phyloP scores from a whole-genome alignment of 2,113 vertebrate genomes.

The Haemorhous mexicanus region DNA sequence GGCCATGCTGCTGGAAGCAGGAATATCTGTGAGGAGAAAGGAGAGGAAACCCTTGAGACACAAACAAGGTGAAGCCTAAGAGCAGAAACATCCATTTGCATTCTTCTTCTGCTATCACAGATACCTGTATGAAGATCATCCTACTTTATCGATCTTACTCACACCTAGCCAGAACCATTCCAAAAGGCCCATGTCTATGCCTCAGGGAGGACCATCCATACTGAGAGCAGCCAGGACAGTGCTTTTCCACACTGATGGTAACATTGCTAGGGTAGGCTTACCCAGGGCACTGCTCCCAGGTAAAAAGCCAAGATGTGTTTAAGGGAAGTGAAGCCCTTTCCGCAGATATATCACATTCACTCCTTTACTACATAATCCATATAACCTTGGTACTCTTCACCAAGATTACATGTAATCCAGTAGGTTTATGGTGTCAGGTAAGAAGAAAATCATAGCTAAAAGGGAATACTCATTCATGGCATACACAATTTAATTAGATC shows the following conservation, averaged over 20 bases:
- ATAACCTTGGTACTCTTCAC: not conserved
- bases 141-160: not conserved
- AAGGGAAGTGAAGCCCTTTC: not conserved
- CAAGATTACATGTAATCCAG: not conserved
- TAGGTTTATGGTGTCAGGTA: not conserved
- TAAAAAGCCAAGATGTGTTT: not conserved
- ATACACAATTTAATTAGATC: not conserved
- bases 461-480: not conserved
- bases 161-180: not conserved
- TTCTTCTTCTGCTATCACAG: not conserved
- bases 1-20: constrained; percentile 77
- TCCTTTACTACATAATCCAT: not conserved
- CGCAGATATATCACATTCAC: not conserved
- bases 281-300: not conserved
- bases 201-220: not conserved
- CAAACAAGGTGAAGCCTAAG: not conserved
- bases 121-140: not conserved
- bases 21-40: constrained; percentile 42
- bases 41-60: not conserved
- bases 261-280: not conserved
- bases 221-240: not conserved
- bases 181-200: not conserved
- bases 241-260: not conserved
- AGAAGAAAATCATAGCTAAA: not conserved
- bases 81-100: not conserved